Base-by-base conservation (phyloP, 1,140 invertebrate genomes). In the Pseudoatta argentina region DNA sequence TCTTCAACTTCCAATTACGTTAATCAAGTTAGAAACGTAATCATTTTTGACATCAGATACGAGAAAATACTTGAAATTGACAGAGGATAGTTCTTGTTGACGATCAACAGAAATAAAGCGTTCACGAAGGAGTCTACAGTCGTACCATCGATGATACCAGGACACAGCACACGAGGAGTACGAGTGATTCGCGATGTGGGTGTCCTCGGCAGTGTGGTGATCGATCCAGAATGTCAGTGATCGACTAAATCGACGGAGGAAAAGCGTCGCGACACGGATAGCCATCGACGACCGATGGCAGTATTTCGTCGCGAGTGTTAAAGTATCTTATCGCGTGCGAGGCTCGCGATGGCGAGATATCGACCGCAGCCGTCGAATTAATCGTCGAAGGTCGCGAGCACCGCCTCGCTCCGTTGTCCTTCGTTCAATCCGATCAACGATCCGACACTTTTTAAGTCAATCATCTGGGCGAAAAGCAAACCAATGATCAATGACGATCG, bases 351-450 rank as follows among this genome's bases (percentile, higher is more conserved):
- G 79, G 12, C 6, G 55, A 73, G 55, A 83, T 83, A 83, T 83
- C 79, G 79, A 83, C 57, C 79, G 79, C 59, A 73, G 69, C 57
- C 63, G 79, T 72, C 69, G 55, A 75, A 83, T 83, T 83, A 83
- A 83, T 73, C 79, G 55, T 30, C 69, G 79, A 83, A 83, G 79
- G 69, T 83, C 79, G 53, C 78, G 61, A 83, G 67, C 67, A 63
- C 69, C 55, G 69, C n/a, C 69, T 75, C 79, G 44, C 67, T 57
- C 10, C 66, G 39, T 61, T 73, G 69, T 59, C 73, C 73, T 55
- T 77, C 72, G 59, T 14, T 18, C 55, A 21, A 64, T 24, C 55
- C 53, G 67, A 72, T 81, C 64, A 27, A 21, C 78, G 34, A 72
- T 82, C 66, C 34, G 53, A 30, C 34, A 34, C 7, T 63, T 39